Base-by-base conservation (phyloP, 2,888 invertebrate genomes). In the Cheilosia impressa region DNA sequence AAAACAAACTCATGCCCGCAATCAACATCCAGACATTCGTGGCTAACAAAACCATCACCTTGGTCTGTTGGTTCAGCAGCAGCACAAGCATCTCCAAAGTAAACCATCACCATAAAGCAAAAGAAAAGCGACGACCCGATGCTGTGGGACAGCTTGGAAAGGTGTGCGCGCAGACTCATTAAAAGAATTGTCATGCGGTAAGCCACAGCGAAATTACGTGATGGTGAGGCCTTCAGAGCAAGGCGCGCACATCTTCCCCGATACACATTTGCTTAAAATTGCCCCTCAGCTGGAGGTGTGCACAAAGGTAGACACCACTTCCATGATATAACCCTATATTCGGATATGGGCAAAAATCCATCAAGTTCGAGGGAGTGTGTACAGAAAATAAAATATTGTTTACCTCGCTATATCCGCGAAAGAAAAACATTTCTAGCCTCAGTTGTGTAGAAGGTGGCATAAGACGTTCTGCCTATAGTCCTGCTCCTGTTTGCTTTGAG, bases 151-250 rank as follows among this genome's bases (percentile, higher is more conserved):
- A 55, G 69, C 84, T 62, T 53, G 60, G 80, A 80, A 71, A 80
- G 84, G 80, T 85, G 80, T 85, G 80, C 75, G 80, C 80, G 76
- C 80, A 80, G 80, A 85, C 85, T 85, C 85, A 85, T 80, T 85
- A 85, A 80, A 85, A 80, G 76, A 76, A 85, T 85, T 85, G 80
- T 85, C 80, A 85, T 85, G 85, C 85, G 85, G 85, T 85, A 85
- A 85, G 80, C 85, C 85, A 85, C 85, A 80, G 53, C 57, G 19
- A 22, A 77, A 38, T 17, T 72, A 68, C 78, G 66, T 66, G 76
- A 27, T 55, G 17, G 17, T 60, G 9, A 9, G 43, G 31, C 50
- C 63, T 60, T 60, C 60, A 57, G 41, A 60, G 55, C 31, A 60
- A 34, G 45, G 34, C 19, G 34, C 19, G 19, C 55, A 78, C 62